Conservation (phyloP, 1,140 invertebrate species). For the Zophobas atratus region DNA sequence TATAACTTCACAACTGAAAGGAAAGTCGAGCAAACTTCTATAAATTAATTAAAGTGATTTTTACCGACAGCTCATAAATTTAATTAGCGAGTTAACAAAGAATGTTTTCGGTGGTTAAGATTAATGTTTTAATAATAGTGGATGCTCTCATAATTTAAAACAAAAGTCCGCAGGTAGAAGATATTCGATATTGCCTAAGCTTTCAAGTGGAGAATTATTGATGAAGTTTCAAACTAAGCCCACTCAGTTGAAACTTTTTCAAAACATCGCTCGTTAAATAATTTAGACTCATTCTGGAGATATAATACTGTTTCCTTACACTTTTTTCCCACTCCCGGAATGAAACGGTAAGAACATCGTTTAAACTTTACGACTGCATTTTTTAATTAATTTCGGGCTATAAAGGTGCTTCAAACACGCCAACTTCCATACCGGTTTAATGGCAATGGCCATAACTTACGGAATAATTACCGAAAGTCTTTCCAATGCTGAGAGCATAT, state of each 20-base stretch:
- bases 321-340: conserved; percentile 12
- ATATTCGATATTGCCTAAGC: conserved; percentile 44
- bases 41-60: conserved; percentile 10
- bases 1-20: not conserved
- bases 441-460: not conserved
- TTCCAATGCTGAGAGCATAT: no score
- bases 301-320: conserved; percentile 28
- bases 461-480: conserved; percentile 2
- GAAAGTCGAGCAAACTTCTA: conserved; percentile 5
- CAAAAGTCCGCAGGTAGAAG: conserved; percentile 29
- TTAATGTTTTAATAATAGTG: conserved; percentile 37
- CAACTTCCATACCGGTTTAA: not conserved
- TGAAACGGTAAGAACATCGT: conserved; percentile 19
- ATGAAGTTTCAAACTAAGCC: conserved; percentile 45
- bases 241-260: conserved; percentile 36
- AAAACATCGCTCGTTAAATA: conserved; percentile 42
- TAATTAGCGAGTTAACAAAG: conserved; percentile 25
- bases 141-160: conserved; percentile 33
- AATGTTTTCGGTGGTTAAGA: conserved; percentile 32
- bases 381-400: conserved; percentile 29
- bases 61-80: conserved; percentile 7
- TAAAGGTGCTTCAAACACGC: conserved; percentile 1
- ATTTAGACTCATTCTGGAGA: conserved; percentile 35
- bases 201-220: conserved; percentile 47
- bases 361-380: conserved; percentile 39